These are phyloP conservation scores for Drosophila varians DNA, from an alignment of 1,140 invertebrate genomes.

Conservation along the genomic window DNA sequence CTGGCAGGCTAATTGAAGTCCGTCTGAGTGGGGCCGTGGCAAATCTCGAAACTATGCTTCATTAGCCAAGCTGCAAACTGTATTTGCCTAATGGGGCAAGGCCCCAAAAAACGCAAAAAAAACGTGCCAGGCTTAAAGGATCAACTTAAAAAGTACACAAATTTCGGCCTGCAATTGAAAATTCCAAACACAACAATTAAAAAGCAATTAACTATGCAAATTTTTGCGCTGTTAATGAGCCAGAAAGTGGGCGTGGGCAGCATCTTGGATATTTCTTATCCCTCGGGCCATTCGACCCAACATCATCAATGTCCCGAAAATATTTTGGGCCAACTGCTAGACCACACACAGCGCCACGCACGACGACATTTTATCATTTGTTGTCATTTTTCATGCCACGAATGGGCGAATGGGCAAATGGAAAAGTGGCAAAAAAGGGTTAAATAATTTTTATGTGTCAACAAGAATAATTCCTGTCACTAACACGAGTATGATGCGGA, in stretches of 20 bases:
- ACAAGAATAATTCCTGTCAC: conserved; percentile 79
- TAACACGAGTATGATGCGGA: conserved; percentile 41
- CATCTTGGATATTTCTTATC: conserved; percentile 3
- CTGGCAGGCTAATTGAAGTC: conserved; percentile 63
- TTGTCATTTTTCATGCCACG: conserved; percentile 67
- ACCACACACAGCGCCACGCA: conserved; percentile 4
- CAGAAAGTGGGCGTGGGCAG: conserved; percentile 8
- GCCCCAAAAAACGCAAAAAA: conserved; percentile 12
- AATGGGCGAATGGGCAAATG: no score
- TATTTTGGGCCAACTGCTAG: conserved; percentile 37
- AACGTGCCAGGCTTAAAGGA: conserved; percentile 60
- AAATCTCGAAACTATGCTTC: conserved; percentile 72
- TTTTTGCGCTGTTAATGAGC: conserved; percentile 43
- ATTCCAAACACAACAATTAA: conserved; percentile 67
- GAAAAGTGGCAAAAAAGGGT: conserved; percentile 63
- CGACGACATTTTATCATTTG: conserved; percentile 63
- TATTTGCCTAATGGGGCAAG: conserved; percentile 67
- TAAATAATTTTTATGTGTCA: conserved; percentile 78
- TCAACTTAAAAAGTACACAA: conserved; percentile 16
- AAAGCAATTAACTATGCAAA: conserved; percentile 68
- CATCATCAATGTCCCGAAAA: conserved; percentile 70
- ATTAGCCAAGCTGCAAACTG: conserved; percentile 59
- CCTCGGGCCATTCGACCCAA: conserved; percentile 46
- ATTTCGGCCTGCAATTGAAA: conserved; percentile 45
- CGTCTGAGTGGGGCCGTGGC: conserved; percentile 36